Evolutionary conservation across 2,888 invertebrate species (phyloP).

Genomic region (Drosophila siamana): DNA sequence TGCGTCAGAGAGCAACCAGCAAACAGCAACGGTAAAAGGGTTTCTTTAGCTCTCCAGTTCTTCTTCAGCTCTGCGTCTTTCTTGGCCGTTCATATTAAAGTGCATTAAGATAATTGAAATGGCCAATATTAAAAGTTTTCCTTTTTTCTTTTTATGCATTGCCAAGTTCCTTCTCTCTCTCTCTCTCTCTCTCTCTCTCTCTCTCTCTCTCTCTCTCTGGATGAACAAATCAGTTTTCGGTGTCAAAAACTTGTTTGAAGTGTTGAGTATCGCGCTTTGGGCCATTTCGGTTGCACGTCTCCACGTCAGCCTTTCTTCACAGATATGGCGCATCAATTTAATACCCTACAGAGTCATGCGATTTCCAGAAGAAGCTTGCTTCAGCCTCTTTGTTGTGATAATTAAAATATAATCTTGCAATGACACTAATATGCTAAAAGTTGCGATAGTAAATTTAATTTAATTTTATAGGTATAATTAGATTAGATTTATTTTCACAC

Average conservation of each 20-base stretch:
- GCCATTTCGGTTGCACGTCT: slow-evolving; percentile 65
- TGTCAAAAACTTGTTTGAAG: slow-evolving; percentile 80
- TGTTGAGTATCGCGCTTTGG: slow-evolving; percentile 79
- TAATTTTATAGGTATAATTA: too few relatives aligned
- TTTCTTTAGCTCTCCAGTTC: slow-evolving; percentile 1
- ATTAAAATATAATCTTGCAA: too few relatives aligned
- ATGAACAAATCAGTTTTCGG: slow-evolving; percentile 52
- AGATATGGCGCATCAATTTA: slow-evolving; percentile 35
- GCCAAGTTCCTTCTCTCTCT: slow-evolving; percentile 11
- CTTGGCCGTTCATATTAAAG: slow-evolving; percentile 70
- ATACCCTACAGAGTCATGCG: background rate
- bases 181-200: slow-evolving; percentile 9
- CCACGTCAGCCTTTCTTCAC: slow-evolving; percentile 35
- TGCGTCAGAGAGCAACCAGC: slow-evolving; percentile 61
- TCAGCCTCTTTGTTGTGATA: background rate
- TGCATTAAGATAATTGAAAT: slow-evolving; percentile 84
- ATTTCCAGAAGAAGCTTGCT: background rate
- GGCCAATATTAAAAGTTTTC: slow-evolving; percentile 81
- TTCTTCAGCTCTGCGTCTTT: slow-evolving; percentile 8
- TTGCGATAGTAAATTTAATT: too few relatives aligned
- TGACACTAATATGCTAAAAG: background rate
- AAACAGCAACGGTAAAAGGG: slow-evolving; percentile 77
- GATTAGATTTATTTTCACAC: too few relatives aligned
- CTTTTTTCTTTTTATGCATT: slow-evolving; percentile 46
- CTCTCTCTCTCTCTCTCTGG: slow-evolving; percentile 1